phyloP scores from a whole-genome alignment of 2,888 invertebrate genomes.

The Yponomeuta plumbellus region DNA sequence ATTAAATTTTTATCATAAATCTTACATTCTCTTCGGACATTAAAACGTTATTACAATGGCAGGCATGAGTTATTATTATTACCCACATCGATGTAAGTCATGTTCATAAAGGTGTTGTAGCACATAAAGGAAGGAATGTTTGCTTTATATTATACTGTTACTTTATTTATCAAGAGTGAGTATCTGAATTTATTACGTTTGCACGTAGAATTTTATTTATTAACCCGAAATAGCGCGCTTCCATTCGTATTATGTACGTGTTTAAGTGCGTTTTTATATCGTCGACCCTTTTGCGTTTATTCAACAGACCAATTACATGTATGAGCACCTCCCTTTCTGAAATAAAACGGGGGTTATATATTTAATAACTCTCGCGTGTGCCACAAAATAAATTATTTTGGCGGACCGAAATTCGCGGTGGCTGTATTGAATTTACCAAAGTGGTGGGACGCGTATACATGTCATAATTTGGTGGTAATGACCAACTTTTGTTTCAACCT shows the following conservation, averaged over 20 bases:
- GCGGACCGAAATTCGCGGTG: not conserved
- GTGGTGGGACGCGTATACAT: too few relatives aligned
- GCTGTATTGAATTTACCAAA: not conserved
- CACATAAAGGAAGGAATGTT: slow-evolving; percentile 4
- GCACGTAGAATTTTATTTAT: not conserved
- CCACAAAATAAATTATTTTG: not conserved
- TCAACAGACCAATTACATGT: not conserved
- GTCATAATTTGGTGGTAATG: not conserved
- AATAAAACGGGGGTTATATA: not conserved
- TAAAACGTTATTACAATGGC: slow-evolving; percentile 42
- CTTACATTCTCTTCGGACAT: slow-evolving; percentile 31
- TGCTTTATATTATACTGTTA: not conserved
- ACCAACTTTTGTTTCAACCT: not conserved
- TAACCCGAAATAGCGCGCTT: not conserved
- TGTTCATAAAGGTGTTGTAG: slow-evolving; percentile 26
- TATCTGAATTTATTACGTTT: not conserved
- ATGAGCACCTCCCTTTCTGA: not conserved
- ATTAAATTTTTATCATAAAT: slow-evolving; percentile 25
- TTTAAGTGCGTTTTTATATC: not conserved
- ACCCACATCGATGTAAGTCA: slow-evolving; percentile 20
- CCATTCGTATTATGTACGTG: not conserved
- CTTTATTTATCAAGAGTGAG: slow-evolving; percentile 2
- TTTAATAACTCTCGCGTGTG: not conserved
- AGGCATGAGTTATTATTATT: slow-evolving; percentile 19
- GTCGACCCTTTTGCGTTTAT: not conserved